Percentiles rank a stretch among this genome's conserved stretches.
Evolutionary conservation across 2,888 invertebrate species (phyloP).

Genomic region (Tetropium fuscum): DNA sequence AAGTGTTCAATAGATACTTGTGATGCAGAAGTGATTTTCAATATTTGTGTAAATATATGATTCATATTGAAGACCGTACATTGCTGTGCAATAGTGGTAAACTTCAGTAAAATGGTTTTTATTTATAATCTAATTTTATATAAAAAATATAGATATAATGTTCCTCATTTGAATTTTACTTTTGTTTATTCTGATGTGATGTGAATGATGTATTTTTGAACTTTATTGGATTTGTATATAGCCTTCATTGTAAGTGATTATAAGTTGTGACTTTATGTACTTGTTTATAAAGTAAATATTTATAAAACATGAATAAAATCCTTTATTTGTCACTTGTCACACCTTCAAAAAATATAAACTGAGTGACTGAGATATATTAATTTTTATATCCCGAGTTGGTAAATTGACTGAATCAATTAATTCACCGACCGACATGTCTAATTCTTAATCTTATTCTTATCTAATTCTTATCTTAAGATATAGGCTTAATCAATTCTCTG

Average conservation of each 20-base stretch:
- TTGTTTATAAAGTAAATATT: constrained; percentile 14
- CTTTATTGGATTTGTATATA: constrained; percentile 13
- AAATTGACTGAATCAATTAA: too few species aligned
- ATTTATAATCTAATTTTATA: constrained; percentile 12
- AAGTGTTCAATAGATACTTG: constrained; percentile 6
- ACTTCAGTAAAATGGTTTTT: neutral
- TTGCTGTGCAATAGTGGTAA: constrained; percentile 17
- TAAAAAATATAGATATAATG: constrained; percentile 1
- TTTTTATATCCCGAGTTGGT: too few species aligned
- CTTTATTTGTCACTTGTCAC: too few species aligned
- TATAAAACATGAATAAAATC: too few species aligned
- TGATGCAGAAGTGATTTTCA: constrained; percentile 10
- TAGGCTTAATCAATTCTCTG: too few species aligned
- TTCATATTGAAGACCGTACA: constrained; percentile 1
- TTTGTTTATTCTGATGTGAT: neutral
- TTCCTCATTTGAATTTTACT: constrained; percentile 1
- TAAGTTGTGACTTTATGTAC: constrained; percentile 21
- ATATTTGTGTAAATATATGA: constrained; percentile 11
- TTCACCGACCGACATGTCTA: too few species aligned
- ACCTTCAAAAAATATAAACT: too few species aligned
- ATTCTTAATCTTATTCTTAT: too few species aligned
- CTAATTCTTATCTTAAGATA: too few species aligned
- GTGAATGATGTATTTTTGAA: constrained; percentile 12
- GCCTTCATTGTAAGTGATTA: neutral
- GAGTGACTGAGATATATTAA: too few species aligned